These are phyloP conservation scores for Gallinago jamesoni DNA, from an alignment of 2,113 vertebrate species.

Conservation along the genomic window DNA sequence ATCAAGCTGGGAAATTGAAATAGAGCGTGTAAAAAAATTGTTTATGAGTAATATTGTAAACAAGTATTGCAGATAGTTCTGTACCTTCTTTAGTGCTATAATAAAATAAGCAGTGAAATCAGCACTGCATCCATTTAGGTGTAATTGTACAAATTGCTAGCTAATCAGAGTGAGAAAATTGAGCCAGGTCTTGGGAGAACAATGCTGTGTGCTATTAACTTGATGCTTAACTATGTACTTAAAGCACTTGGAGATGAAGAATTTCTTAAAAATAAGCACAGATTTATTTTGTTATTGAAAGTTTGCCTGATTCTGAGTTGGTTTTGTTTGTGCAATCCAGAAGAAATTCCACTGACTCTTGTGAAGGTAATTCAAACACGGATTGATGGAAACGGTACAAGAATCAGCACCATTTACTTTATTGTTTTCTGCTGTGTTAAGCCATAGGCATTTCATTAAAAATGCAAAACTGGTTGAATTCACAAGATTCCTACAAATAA, in stretches of 20 bases:
- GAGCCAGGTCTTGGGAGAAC: constrained; percentile 33
- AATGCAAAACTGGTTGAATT: constrained; percentile 60
- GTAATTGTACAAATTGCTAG: constrained; percentile 72
- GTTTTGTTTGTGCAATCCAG: background rate
- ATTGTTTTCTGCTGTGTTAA: constrained; percentile 20
- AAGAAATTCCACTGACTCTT: background rate
- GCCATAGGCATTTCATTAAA: constrained; percentile 48
- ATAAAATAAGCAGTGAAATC: constrained; percentile 69
- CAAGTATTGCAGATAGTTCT: constrained; percentile 31
- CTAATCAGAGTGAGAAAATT: constrained; percentile 68
- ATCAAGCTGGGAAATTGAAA: constrained; percentile 71
- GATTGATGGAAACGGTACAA: background rate
- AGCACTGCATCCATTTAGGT: constrained; percentile 63
- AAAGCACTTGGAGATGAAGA: constrained; percentile 22
- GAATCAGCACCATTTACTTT: background rate
- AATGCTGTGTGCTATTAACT: constrained; percentile 51
- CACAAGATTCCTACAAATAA: constrained; percentile 45
- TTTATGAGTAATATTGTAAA: constrained; percentile 71
- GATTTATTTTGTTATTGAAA: background rate
- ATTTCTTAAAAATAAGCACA: background rate
- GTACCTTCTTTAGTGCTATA: constrained; percentile 60
- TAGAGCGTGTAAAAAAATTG: constrained; percentile 54
- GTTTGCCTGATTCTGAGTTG: background rate
- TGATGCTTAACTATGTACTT: constrained; percentile 30
- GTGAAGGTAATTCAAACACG: background rate